A percentile compares a stretch with the other conserved stretches of the same genome.
phyloP scores from a whole-genome alignment of 2,888 invertebrate genomes.

The Pantelozetes paolii region DNA sequence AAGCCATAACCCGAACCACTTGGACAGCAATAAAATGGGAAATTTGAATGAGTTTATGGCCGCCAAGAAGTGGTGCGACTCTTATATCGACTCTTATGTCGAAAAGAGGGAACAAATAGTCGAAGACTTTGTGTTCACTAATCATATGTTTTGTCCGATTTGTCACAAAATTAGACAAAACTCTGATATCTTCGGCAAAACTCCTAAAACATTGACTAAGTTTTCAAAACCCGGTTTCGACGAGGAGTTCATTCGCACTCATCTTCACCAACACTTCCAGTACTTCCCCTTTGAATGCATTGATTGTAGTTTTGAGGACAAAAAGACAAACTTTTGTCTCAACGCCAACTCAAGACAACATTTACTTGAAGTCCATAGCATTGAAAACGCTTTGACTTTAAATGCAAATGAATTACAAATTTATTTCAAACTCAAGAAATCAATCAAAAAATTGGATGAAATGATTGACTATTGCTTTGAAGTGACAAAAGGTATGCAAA shows the following conservation, averaged over 20 bases:
- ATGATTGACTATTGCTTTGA: background rate
- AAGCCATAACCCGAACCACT: background rate
- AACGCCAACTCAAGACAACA: background rate
- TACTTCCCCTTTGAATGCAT: conserved; percentile 24
- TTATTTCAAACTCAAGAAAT: conserved; percentile 3
- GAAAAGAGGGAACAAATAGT: background rate
- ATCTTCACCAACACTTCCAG: conserved; percentile 22
- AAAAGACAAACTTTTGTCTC: background rate
- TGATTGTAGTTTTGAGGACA: conserved; percentile 21
- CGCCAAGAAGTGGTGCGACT: conserved; percentile 14
- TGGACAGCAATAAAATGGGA: background rate
- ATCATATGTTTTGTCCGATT: conserved; percentile 17
- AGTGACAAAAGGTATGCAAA: background rate
- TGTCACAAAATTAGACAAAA: background rate
- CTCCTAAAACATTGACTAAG: background rate
- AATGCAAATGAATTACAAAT: background rate
- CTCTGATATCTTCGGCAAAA: background rate
- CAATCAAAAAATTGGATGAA: background rate
- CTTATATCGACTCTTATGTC: background rate
- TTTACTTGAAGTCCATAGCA: background rate
- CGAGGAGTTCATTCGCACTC: background rate
- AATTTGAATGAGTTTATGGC: conserved; percentile 4
- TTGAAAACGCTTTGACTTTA: background rate
- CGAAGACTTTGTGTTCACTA: background rate
- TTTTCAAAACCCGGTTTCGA: background rate